Evolutionary conservation across 2,113 vertebrate genomes (phyloP).

Genomic region (Empidonax alnorum): DNA sequence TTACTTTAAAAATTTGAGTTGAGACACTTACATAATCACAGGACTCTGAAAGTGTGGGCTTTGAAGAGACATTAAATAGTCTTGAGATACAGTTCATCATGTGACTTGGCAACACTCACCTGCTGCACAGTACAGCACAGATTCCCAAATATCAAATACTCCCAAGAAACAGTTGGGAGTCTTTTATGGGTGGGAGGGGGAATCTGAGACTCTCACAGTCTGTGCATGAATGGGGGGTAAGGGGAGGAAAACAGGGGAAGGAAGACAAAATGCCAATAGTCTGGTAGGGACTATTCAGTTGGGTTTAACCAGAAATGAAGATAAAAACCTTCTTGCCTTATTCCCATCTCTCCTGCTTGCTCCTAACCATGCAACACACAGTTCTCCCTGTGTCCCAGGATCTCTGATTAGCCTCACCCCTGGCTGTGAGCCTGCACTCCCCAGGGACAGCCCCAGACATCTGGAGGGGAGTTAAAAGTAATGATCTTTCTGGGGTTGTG

Average conservation of each 20-base stretch:
- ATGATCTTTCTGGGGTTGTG: neutral
- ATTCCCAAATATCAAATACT: constrained; percentile 31
- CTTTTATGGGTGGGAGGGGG: neutral
- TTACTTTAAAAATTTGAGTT: constrained; percentile 49
- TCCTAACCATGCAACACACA: neutral
- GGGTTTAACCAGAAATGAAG: neutral
- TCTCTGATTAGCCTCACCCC: neutral
- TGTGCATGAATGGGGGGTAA: neutral
- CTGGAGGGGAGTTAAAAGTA: neutral
- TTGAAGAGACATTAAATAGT: constrained; percentile 51
- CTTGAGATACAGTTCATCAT: constrained; percentile 16
- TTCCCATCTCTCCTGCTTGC: neutral
- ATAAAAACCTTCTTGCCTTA: neutral
- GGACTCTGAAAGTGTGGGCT: constrained; percentile 52
- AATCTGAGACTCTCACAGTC: constrained; percentile 2
- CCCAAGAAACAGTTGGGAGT: neutral
- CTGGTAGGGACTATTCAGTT: neutral
- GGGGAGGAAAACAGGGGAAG: neutral
- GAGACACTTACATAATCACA: constrained; percentile 63
- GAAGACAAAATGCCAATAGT: neutral
- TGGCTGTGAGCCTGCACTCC: neutral
- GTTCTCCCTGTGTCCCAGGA: neutral
- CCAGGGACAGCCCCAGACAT: neutral
- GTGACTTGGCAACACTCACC: constrained; percentile 23
- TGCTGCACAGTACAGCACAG: neutral